These are phyloP conservation scores for Tromatobia lineatoria DNA, from an alignment of 2,888 invertebrate genomes.

Conservation along the genomic window DNA sequence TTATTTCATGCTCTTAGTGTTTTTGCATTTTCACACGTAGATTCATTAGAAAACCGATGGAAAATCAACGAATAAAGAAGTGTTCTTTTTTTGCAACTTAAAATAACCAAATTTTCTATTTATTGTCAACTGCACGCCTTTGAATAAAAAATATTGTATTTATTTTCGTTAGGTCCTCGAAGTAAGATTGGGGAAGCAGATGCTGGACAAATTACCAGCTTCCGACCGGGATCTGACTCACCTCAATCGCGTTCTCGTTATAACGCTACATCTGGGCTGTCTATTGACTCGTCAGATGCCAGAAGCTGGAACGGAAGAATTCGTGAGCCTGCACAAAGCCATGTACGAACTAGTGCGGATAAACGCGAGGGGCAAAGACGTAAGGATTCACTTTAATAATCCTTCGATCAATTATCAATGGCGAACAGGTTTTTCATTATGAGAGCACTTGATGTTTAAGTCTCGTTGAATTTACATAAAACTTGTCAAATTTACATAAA, in stretches of 20 bases:
- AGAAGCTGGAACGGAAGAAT: constrained; percentile 87
- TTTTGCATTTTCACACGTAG: too few relatives aligned
- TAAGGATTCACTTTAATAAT: constrained; percentile 61
- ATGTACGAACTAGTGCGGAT: constrained; percentile 93
- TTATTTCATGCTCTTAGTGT: too few relatives aligned
- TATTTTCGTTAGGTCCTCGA: constrained; percentile 87
- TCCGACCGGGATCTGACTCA: constrained; percentile 91
- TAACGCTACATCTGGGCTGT: constrained; percentile 94
- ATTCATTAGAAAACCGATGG: too few relatives aligned
- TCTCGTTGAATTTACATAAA: background rate
- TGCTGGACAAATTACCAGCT: constrained; percentile 88
- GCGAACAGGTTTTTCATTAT: background rate
- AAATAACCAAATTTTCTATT: background rate
- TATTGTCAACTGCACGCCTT: background rate
- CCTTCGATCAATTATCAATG: background rate
- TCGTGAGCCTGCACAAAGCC: constrained; percentile 89
- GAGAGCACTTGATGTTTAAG: background rate
- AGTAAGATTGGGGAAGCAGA: constrained; percentile 89
- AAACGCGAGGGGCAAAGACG: constrained; percentile 87
- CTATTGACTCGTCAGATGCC: constrained; percentile 88
- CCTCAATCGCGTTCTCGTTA: constrained; percentile 94
- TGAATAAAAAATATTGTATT: background rate
- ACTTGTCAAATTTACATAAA: background rate
- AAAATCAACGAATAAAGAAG: too few relatives aligned
- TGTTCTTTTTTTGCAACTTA: too few relatives aligned